phyloP scores from a whole-genome alignment of 2,888 invertebrate genomes.

The Lithophane socia region DNA sequence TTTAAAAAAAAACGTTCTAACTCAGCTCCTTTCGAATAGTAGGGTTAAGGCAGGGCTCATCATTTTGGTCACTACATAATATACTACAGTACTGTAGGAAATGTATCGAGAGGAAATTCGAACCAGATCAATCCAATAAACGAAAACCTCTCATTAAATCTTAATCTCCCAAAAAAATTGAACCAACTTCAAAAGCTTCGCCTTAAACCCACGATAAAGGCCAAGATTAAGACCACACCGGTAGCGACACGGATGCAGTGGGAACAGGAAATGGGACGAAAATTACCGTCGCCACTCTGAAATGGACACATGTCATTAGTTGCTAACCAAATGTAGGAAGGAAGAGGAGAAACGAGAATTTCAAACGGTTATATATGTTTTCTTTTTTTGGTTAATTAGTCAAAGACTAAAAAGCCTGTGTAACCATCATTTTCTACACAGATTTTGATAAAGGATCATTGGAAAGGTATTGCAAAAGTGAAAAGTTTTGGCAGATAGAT shows the following conservation, averaged over 20 bases:
- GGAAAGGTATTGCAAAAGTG: not conserved
- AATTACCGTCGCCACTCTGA: constrained; percentile 48
- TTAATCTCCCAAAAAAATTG: not conserved
- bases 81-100: not conserved
- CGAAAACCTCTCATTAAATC: not conserved
- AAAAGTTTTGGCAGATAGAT: not conserved
- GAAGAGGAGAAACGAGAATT: constrained; percentile 4
- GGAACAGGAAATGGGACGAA: constrained; percentile 52
- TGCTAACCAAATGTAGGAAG: constrained; percentile 21
- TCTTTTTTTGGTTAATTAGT: not conserved
- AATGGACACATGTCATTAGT: constrained; percentile 59
- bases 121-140: not conserved
- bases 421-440: not conserved
- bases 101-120: not conserved
- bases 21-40: no score
- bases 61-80: no score
- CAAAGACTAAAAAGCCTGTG: not conserved
- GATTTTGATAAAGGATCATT: not conserved
- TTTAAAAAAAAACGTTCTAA: no score
- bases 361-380: constrained; percentile 4
- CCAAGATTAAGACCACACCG: constrained; percentile 53
- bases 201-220: constrained; percentile 18
- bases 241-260: constrained; percentile 50
- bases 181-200: constrained; percentile 15
- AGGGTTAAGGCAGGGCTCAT: no score